Evolutionary conservation across 2,888 invertebrate species (phyloP), one percentile per base, ranked within the genome.

Genomic region (Muscina levida): DNA sequence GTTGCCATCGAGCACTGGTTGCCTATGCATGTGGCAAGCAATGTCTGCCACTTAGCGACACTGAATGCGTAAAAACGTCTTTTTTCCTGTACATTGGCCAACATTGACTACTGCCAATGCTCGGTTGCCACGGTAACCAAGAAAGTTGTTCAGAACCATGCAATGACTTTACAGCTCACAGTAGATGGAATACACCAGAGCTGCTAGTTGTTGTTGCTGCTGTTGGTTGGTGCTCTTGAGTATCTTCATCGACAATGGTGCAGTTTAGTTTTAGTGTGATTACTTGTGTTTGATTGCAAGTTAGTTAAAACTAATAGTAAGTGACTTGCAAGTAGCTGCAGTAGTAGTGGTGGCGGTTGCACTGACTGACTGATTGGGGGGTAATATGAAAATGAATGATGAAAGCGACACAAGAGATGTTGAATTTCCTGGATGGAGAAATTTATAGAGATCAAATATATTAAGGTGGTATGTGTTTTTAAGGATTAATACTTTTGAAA

Each of bases 241-340:
- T 51, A 46, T 67, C 51, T 68, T 66, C 51, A 42, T 46, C 17
- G 24, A 44, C 66, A 57, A 66, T 68, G 57, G 57, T 62, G 37
- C 37, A 62, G 62, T 65, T 51, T 57, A 68, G 42, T 56, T 6
- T 56, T 15, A 66, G 71, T 74, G 68, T 71, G 73, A 57, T 74
- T 71, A 73, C 46, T 66, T 51, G 57, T 51, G 72, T 80, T 80
- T 80, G 70, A 73, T 56, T 48, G 77, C 71, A 74, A 74, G 72
- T 77, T 74, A 73, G 77, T 74, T 74, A 74, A 81, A 74, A 68
- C 44, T 77, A 72, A 74, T 72, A 68, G 74, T 46, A 72, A 74
- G 56, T 77, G 67, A 72, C 53, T 72, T 19, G 62, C 62, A 62
- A 62, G 62, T 42, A 42, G 42, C 22, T 39, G 62, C 22, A 62